phyloP scores from a whole-genome alignment of 2,888 invertebrate genomes.

The Copidosoma aretas region DNA sequence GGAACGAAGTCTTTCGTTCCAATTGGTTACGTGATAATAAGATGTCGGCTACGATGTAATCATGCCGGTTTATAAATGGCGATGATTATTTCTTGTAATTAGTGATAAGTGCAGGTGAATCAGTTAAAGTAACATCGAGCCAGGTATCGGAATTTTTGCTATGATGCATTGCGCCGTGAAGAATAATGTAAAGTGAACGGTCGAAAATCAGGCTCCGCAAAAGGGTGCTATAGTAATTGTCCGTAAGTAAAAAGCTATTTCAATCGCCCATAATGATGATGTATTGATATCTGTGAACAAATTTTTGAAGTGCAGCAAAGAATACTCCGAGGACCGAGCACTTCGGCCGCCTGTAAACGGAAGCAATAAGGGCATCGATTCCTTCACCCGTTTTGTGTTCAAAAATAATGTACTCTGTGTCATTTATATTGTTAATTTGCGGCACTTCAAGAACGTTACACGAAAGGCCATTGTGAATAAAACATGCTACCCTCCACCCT shows the following conservation, averaged over 20 bases:
- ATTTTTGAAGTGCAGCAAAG: not conserved
- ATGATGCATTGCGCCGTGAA: not conserved
- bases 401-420: not conserved
- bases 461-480: not conserved
- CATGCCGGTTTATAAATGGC: slow-evolving; percentile 6
- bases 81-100: not conserved
- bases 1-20: too few relatives aligned
- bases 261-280: not conserved
- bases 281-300: not conserved
- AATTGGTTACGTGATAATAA: too few relatives aligned
- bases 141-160: not conserved
- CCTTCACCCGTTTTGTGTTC: not conserved
- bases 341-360: not conserved
- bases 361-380: not conserved
- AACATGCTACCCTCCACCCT: slow-evolving; percentile 7
- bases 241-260: not conserved
- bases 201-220: not conserved
- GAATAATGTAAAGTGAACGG: not conserved
- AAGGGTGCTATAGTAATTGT: not conserved
- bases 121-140: not conserved
- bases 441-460: not conserved
- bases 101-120: not conserved
- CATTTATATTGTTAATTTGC: not conserved
- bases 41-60: too few relatives aligned
- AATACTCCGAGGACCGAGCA: not conserved